These are phyloP conservation scores for Platichthys flesus DNA, from an alignment of 2,113 vertebrate genomes.

Conservation along the genomic window DNA sequence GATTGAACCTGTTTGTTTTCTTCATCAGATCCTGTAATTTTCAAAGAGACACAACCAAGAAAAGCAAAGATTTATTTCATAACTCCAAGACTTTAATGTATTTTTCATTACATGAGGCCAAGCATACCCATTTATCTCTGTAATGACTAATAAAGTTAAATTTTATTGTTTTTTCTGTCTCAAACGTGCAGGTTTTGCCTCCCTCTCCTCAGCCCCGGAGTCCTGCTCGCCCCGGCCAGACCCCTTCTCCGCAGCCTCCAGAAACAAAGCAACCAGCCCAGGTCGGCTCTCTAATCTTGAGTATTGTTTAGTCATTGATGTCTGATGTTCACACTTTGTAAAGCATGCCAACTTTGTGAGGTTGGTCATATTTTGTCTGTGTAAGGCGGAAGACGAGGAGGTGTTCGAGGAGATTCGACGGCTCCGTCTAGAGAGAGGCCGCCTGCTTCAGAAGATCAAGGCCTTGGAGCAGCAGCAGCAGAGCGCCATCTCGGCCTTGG, in stretches of 20 bases:
- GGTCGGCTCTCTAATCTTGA: constrained; percentile 51
- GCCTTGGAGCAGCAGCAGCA: constrained; percentile 89
- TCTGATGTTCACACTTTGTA: background rate
- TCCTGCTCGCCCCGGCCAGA: constrained; percentile 41
- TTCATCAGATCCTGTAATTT: too few relatives aligned
- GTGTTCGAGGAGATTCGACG: constrained; percentile 93
- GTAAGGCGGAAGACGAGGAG: constrained; percentile 85
- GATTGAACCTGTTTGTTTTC: too few relatives aligned
- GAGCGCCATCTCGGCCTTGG: constrained; percentile 80
- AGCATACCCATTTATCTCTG: background rate
- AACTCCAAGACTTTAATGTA: background rate
- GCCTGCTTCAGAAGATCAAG: constrained; percentile 93
- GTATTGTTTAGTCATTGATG: background rate
- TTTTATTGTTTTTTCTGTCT: background rate
- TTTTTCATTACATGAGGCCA: too few relatives aligned
- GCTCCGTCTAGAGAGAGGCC: constrained; percentile 89
- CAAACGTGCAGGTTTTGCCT: constrained; percentile 54
- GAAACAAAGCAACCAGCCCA: constrained; percentile 63
- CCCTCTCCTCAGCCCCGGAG: constrained; percentile 52
- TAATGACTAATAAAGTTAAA: background rate
- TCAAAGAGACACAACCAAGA: background rate
- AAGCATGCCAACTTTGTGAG: too few relatives aligned
- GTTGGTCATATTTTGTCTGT: background rate
- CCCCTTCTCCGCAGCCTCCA: constrained; percentile 69
- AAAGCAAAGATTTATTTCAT: background rate